These are phyloP conservation scores for Coracias cyanogaster DNA, from an alignment of 2,797 vertebrate genomes.

Conservation along the genomic window DNA sequence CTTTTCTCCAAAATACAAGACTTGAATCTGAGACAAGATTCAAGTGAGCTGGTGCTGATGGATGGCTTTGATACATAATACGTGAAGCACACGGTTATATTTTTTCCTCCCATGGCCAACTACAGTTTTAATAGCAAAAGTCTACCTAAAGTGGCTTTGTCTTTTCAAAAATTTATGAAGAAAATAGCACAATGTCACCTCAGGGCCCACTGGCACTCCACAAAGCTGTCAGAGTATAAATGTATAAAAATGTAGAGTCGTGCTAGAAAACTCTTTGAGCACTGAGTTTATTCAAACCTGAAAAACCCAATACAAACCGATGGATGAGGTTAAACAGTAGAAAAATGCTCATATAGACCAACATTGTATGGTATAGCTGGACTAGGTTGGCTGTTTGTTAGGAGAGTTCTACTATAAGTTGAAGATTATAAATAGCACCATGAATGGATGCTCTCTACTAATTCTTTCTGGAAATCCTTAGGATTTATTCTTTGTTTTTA, in stretches of 20 bases:
- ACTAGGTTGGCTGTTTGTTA: background rate
- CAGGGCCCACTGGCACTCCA: background rate
- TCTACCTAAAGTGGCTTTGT: slow-evolving; percentile 4
- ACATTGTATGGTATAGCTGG: background rate
- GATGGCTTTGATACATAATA: slow-evolving; percentile 7
- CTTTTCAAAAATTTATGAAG: background rate
- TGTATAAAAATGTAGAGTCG: background rate
- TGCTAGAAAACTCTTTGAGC: background rate
- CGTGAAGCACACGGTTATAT: background rate
- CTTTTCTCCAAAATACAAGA: slow-evolving; percentile 9
- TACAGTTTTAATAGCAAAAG: background rate
- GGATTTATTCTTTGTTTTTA: background rate
- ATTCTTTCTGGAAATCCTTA: background rate
- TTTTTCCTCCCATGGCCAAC: background rate
- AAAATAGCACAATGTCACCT: background rate
- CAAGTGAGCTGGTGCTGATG: background rate
- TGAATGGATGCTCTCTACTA: background rate
- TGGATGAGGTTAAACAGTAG: background rate
- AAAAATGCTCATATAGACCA: background rate
- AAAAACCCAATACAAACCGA: background rate
- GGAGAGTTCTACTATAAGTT: background rate
- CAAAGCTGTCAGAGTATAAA: background rate
- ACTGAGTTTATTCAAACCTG: background rate
- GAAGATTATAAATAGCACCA: background rate
- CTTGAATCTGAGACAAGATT: slow-evolving; percentile 2